phyloP scores from a whole-genome alignment of 2,113 vertebrate species.

The Mohoua ochrocephala region DNA sequence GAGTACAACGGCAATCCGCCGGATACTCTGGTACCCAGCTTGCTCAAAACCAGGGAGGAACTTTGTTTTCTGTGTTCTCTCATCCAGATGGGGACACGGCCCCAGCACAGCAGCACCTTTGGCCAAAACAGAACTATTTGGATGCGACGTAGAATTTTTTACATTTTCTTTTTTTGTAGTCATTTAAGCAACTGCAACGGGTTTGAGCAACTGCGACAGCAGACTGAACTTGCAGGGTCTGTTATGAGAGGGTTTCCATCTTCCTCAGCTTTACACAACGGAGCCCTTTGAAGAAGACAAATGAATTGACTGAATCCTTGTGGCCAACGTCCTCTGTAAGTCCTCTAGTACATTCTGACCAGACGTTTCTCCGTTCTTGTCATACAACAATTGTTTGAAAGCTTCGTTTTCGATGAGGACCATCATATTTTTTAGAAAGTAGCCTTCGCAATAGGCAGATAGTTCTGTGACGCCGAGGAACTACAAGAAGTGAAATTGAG shows the following conservation, averaged over 20 bases:
- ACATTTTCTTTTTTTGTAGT: neutral
- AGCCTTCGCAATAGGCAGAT: constrained; percentile 90
- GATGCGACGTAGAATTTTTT: neutral
- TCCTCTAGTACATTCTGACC: constrained; percentile 86
- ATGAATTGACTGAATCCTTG: constrained; percentile 95
- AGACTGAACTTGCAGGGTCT: constrained; percentile 35
- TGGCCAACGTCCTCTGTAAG: constrained; percentile 91
- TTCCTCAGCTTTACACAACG: constrained; percentile 79
- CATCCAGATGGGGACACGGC: neutral
- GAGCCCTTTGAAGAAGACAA: constrained; percentile 98
- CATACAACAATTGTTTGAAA: constrained; percentile 94
- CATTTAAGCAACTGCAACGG: constrained; percentile 20
- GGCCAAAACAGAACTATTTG: constrained; percentile 36
- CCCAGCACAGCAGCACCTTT: constrained; percentile 34
- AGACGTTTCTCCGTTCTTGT: constrained; percentile 82
- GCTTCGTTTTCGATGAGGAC: constrained; percentile 94
- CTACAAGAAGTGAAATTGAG: constrained; percentile 68
- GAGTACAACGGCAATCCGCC: neutral
- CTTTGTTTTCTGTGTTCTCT: constrained; percentile 15
- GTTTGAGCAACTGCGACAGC: constrained; percentile 39
- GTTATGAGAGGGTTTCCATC: neutral
- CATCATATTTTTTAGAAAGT: constrained; percentile 98
- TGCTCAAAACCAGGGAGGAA: constrained; percentile 16
- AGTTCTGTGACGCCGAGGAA: constrained; percentile 91
- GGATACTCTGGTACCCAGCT: neutral